These are phyloP conservation scores for Lepidocyrtoides sp. DNA, from an alignment of 2,888 invertebrate genomes.

Conservation along the genomic window DNA sequence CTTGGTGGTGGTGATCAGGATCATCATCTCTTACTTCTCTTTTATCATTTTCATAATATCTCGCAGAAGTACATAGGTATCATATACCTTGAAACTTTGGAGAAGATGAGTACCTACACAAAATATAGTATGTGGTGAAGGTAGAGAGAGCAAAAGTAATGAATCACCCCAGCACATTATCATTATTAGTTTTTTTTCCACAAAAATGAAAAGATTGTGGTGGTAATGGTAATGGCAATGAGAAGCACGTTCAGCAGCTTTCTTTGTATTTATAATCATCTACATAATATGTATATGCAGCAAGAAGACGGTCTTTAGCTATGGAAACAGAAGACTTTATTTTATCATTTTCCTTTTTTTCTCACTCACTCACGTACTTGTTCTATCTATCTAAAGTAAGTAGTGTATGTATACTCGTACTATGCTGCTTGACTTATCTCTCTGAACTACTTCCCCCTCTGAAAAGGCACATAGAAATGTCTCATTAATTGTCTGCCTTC, in stretches of 20 bases:
- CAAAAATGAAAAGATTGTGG: neutral
- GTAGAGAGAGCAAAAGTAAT: constrained; percentile 51
- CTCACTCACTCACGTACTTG: no score
- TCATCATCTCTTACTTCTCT: neutral
- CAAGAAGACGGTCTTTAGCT: no score
- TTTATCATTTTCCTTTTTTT: no score
- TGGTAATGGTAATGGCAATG: neutral
- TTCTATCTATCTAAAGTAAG: no score
- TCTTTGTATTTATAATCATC: neutral
- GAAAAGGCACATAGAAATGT: no score
- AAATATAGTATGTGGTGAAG: neutral
- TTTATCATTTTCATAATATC: constrained; percentile 28
- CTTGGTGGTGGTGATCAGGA: neutral
- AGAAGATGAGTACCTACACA: neutral
- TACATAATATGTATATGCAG: no score
- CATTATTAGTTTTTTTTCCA: constrained; percentile 70
- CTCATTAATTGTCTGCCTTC: no score
- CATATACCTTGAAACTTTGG: neutral
- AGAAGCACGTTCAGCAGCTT: neutral
- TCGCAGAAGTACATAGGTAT: neutral
- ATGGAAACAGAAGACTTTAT: no score
- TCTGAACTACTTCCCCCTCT: no score
- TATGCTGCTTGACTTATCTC: no score
- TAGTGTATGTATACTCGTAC: no score
- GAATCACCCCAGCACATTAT: constrained; percentile 74